phyloP scores from a whole-genome alignment of 2,113 vertebrate species.

The Hiodon tergisus region DNA sequence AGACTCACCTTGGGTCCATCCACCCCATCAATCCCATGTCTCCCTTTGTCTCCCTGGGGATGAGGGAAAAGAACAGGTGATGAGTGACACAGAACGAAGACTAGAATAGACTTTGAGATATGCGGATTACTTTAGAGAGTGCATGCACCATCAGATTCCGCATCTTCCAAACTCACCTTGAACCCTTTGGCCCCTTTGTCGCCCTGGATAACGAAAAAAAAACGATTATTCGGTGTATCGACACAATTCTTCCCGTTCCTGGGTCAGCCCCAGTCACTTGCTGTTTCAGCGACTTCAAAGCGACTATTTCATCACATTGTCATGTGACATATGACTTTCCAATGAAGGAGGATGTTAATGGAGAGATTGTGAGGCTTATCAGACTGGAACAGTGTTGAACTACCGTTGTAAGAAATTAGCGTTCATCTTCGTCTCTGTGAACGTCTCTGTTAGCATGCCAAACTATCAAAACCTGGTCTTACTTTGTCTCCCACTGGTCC shows the following conservation, averaged over 20 bases:
- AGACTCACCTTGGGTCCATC: constrained; percentile 84
- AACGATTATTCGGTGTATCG: no score
- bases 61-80: neutral
- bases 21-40: constrained; percentile 72
- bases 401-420: neutral
- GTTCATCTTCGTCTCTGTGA: neutral
- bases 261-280: no score
- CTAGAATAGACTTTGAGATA: neutral
- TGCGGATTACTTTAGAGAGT: neutral
- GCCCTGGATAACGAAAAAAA: constrained; percentile 67
- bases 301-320: neutral
- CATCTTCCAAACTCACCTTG: constrained; percentile 69
- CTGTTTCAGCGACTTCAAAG: neutral
- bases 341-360: neutral
- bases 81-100: neutral
- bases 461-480: neutral
- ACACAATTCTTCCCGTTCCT: no score
- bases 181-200: constrained; percentile 84
- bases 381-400: no score
- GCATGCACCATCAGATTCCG: neutral
- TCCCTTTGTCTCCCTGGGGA: constrained; percentile 87
- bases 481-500: neutral
- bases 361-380: neutral
- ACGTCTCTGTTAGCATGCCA: no score
- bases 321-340: neutral